These are phyloP conservation scores for Drosophila melanica DNA, from an alignment of 1,140 invertebrate genomes.

Conservation along the genomic window DNA sequence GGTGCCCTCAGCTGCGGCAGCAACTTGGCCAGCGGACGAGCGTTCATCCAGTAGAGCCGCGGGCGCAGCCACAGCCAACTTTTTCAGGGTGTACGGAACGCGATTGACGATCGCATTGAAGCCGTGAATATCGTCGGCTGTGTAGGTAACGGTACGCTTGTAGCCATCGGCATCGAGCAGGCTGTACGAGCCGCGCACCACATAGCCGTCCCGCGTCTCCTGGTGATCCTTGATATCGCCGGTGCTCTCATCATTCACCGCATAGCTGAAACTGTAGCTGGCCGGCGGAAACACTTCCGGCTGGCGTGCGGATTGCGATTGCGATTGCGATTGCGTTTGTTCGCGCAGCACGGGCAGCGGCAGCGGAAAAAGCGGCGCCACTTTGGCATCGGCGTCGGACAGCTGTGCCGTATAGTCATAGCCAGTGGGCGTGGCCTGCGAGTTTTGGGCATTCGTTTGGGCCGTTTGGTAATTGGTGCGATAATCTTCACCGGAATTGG, in stretches of 20 bases:
- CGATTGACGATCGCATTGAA: slow-evolving; percentile 85
- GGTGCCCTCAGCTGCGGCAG: not conserved
- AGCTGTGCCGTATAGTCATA: slow-evolving; percentile 50
- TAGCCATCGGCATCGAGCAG: slow-evolving; percentile 79
- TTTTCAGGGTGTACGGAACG: slow-evolving; percentile 59
- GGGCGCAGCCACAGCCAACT: slow-evolving; percentile 26
- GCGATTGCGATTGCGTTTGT: not conserved
- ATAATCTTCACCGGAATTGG: slow-evolving; percentile 56
- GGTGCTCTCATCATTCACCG: slow-evolving; percentile 61
- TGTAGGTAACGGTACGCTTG: slow-evolving; percentile 86
- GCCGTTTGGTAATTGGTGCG: slow-evolving; percentile 59
- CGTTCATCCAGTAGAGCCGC: slow-evolving; percentile 43
- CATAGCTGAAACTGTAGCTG: slow-evolving; percentile 63
- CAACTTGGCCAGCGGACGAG: slow-evolving; percentile 12
- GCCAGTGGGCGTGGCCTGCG: slow-evolving; percentile 59
- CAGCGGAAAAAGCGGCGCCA: slow-evolving; percentile 12
- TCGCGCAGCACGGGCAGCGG: slow-evolving; percentile 49
- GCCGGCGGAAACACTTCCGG: slow-evolving; percentile 59
- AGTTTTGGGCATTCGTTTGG: slow-evolving; percentile 53
- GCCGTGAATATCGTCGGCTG: slow-evolving; percentile 85
- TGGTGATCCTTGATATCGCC: slow-evolving; percentile 71
- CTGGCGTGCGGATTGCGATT: not conserved
- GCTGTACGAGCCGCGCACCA: slow-evolving; percentile 64
- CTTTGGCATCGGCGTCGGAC: slow-evolving; percentile 8
- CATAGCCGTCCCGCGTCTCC: slow-evolving; percentile 63